These are phyloP conservation scores for Hipparchia semele DNA, from an alignment of 2,888 invertebrate species.

Conservation along the genomic window DNA sequence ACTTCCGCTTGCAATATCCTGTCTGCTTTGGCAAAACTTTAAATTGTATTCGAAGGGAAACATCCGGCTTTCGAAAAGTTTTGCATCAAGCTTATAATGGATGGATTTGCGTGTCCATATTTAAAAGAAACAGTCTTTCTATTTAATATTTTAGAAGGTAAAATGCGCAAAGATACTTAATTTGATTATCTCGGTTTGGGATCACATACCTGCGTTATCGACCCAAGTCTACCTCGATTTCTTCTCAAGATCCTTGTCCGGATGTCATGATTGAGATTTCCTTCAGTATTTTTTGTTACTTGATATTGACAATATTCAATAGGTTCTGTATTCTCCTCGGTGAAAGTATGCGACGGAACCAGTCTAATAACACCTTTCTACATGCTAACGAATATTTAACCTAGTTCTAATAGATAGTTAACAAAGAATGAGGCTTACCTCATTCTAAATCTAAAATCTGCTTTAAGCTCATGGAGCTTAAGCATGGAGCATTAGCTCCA, in stretches of 20 bases:
- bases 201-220: slow-evolving; percentile 61
- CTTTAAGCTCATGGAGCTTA: not conserved
- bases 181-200: slow-evolving; percentile 31
- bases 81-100: slow-evolving; percentile 17
- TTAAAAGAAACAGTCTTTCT: slow-evolving; percentile 2
- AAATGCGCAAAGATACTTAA: slow-evolving; percentile 16
- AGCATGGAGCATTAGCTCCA: too few relatives aligned
- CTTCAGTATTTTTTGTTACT: slow-evolving; percentile 67
- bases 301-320: slow-evolving; percentile 29
- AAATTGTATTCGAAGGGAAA: slow-evolving; percentile 64
- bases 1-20: slow-evolving; percentile 68
- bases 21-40: slow-evolving; percentile 40
- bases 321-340: slow-evolving; percentile 9
- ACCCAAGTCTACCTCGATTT: slow-evolving; percentile 16
- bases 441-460: not conserved
- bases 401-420: slow-evolving; percentile 11
- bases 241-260: slow-evolving; percentile 51
- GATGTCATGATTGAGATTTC: slow-evolving; percentile 68
- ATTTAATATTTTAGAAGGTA: not conserved
- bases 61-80: slow-evolving; percentile 70
- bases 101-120: slow-evolving; percentile 11
- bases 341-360: slow-evolving; percentile 18
- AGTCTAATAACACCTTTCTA: slow-evolving; percentile 16
- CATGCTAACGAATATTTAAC: slow-evolving; percentile 18
- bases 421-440: slow-evolving; percentile 7